Evolutionary conservation across 35 echinoderm and acorn worm genomes (phyloP).

Genomic region (Amphiura filiformis): DNA sequence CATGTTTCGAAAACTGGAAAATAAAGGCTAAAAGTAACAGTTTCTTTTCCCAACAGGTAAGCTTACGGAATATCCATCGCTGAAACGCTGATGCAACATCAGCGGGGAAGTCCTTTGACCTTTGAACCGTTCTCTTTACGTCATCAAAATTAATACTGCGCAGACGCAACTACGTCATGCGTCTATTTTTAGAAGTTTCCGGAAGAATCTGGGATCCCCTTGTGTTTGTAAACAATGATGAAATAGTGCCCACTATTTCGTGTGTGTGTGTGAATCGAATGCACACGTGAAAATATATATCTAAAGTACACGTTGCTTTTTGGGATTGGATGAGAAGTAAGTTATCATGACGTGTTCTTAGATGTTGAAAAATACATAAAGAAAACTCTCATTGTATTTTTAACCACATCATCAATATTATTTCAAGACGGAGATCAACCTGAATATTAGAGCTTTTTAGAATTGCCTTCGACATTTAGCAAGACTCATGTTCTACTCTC

Average conservation of each 20-base stretch:
- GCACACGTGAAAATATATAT: neutral
- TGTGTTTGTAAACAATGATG: slow-evolving; percentile 4
- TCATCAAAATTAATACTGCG: neutral
- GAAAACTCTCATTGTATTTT: no score
- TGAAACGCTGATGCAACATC: no score
- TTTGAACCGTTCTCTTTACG: neutral
- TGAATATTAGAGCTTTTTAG: no score
- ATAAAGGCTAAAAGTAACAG: no score
- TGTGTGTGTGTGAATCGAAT: neutral
- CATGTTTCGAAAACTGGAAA: neutral
- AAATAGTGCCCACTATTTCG: neutral
- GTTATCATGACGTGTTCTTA: neutral
- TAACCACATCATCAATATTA: no score
- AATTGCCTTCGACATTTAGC: no score
- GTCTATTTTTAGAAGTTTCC: neutral
- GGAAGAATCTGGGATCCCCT: neutral
- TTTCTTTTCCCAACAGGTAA: no score
- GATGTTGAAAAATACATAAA: no score
- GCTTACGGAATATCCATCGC: no score
- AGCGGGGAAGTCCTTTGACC: neutral
- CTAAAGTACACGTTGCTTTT: neutral
- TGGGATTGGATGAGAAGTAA: neutral
- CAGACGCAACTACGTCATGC: neutral
- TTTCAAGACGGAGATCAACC: no score
- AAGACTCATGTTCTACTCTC: neutral